These are phyloP conservation scores for Columba janthina DNA, from an alignment of 2,113 vertebrate species.

Conservation along the genomic window DNA sequence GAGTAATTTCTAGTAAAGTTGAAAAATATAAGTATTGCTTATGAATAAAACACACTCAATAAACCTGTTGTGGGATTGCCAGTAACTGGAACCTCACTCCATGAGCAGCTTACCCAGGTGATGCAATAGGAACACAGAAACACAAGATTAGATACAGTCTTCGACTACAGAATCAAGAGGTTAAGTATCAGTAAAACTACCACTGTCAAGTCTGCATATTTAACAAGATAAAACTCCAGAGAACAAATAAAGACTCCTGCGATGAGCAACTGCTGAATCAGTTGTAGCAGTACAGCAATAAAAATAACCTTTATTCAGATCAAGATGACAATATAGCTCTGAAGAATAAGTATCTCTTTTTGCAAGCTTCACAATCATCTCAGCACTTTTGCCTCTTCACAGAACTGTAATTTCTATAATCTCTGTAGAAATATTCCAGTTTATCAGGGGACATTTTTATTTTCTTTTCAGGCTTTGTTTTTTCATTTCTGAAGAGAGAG, in stretches of 20 bases:
- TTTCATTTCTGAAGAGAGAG: background rate
- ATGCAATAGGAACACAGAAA: background rate
- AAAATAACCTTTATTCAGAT: background rate
- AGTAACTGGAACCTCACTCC: background rate
- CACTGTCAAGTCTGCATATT: background rate
- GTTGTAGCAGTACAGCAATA: background rate
- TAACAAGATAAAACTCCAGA: background rate
- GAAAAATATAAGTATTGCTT: background rate
- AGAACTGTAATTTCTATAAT: background rate
- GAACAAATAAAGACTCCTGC: background rate
- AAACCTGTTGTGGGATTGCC: background rate
- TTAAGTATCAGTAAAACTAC: background rate
- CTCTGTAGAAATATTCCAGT: background rate
- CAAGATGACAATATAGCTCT: background rate
- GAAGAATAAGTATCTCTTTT: background rate
- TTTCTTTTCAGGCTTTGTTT: background rate
- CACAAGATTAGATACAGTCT: background rate
- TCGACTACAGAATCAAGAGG: background rate
- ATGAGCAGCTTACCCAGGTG: background rate
- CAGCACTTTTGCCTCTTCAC: background rate
- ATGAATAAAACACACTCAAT: background rate
- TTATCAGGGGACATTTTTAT: background rate
- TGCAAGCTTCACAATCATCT: background rate
- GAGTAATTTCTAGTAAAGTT: background rate
- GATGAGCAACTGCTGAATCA: background rate